A percentile compares a stretch with the other conserved stretches of the same genome.
Evolutionary conservation across 2,113 vertebrate species (phyloP).

Genomic region (Atlantisia rogersi): DNA sequence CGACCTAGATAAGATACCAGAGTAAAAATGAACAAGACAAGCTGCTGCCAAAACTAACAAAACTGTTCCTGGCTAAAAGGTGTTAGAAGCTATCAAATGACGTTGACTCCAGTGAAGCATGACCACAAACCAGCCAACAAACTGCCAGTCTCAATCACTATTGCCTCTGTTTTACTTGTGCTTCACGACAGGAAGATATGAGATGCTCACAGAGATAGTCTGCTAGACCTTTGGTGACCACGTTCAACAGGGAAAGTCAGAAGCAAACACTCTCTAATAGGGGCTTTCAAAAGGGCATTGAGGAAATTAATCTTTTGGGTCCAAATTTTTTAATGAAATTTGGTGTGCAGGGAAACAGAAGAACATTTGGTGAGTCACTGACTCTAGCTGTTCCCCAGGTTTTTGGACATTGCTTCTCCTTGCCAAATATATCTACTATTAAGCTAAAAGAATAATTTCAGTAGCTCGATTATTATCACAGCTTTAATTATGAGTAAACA

Average conservation of each 20-base stretch:
- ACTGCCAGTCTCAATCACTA: background rate
- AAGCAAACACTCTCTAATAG: background rate
- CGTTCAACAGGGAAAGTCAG: background rate
- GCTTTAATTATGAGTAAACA: background rate
- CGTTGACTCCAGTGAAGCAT: background rate
- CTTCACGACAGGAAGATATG: background rate
- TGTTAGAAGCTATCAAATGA: background rate
- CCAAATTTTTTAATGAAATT: background rate
- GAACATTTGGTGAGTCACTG: background rate
- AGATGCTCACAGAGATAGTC: background rate
- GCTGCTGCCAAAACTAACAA: background rate
- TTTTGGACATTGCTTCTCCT: background rate
- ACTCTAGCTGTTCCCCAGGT: background rate
- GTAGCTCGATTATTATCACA: background rate
- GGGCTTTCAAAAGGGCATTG: background rate
- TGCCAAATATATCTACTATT: background rate
- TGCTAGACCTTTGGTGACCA: too few relatives aligned
- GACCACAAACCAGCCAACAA: background rate
- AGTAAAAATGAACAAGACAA: background rate
- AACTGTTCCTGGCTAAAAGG: background rate
- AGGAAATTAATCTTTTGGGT: background rate
- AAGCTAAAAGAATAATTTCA: background rate
- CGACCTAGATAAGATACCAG: background rate
- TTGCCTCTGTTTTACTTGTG: background rate
- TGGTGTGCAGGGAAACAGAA: background rate